Base-by-base conservation (phyloP, 2,888 invertebrate species). In the Cephus pulcher region DNA sequence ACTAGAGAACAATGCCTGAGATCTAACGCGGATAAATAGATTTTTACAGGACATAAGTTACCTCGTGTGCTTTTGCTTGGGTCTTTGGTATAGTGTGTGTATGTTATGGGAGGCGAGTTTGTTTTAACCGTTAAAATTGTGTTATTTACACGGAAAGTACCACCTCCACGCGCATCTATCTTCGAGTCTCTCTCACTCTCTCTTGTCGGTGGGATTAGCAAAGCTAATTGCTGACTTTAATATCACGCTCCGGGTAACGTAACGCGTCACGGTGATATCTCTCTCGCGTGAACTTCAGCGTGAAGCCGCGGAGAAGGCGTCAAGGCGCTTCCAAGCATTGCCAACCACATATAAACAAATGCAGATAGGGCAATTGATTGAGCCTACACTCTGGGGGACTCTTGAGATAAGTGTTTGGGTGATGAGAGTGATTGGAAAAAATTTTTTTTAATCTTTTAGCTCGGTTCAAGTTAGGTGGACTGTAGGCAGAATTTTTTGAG, bases 21-120 rank as follows among this genome's bases (percentile, higher is more conserved):
- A 90, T 91, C 88, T 87, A 87, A 88, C 90, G 85, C 90, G 88
- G 91, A 90, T 91, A 90, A 89, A 89, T 88, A 86, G 85, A 90
- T 89, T 90, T 89, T 89, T 90, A 88, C 87, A 86, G 87, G 86
- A 88, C 86, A 87, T 87, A 88, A 87, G 88, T 88, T 87, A 84
- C 23, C 56, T 23, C 23, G 23, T 56, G 56, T 23, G 56, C 37
- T 37, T 56, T 56, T 56, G 23, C 23, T 23, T 56, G 23, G 23
- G 2, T 56, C 56, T 56, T 56, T 56, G 6, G 56, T 56, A 56
- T 23, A 56, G 56, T 9, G 2, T 56, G 23, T 56, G 23, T 56
- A 56, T 56, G 15, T 9, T 40, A 56, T 23, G 56, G 4, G 56
- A 56, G 9, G 56, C 56, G 56, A 56, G 23, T 56, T 56, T 56